phyloP scores from a whole-genome alignment of 1,140 invertebrate species.

The Uloborus diversus region DNA sequence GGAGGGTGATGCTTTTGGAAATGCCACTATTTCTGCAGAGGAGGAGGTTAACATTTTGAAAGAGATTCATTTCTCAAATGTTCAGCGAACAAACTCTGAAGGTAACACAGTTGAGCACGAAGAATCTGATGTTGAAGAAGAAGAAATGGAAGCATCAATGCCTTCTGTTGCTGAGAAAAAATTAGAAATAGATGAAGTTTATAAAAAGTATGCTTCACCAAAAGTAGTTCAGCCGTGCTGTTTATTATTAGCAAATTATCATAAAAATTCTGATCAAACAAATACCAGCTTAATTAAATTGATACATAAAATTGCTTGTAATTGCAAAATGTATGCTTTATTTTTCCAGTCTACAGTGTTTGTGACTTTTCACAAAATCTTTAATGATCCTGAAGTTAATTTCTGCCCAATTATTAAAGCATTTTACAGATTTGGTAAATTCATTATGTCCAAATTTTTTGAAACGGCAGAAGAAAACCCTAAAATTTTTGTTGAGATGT shows the following conservation, averaged over 20 bases:
- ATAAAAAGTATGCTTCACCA: slow-evolving; percentile 79
- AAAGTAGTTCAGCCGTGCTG: slow-evolving; percentile 82
- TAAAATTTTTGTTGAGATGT: slow-evolving; percentile 89
- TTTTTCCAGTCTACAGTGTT: slow-evolving; percentile 90
- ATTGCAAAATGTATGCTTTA: slow-evolving; percentile 83
- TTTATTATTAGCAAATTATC: slow-evolving; percentile 77
- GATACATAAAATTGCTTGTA: slow-evolving; percentile 88
- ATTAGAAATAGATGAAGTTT: slow-evolving; percentile 24
- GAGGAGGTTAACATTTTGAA: slow-evolving; percentile 81
- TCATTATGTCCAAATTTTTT: slow-evolving; percentile 83
- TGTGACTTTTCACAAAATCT: slow-evolving; percentile 82
- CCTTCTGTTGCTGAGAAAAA: slow-evolving; percentile 10
- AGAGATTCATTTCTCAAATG: slow-evolving; percentile 80
- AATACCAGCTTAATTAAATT: slow-evolving; percentile 90
- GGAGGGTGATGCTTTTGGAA: slow-evolving; percentile 82
- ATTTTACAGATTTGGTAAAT: slow-evolving; percentile 80
- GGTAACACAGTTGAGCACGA: slow-evolving; percentile 60
- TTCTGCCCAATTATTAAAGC: slow-evolving; percentile 71
- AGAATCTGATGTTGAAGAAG: slow-evolving; percentile 18
- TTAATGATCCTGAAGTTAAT: slow-evolving; percentile 67
- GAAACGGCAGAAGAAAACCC: slow-evolving; percentile 81
- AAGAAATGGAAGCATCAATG: slow-evolving; percentile 38
- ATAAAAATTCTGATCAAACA: slow-evolving; percentile 76
- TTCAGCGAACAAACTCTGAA: background rate
- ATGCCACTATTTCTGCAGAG: slow-evolving; percentile 72